phyloP scores from a whole-genome alignment of 2,113 vertebrate genomes.

The Probosciger aterrimus region DNA sequence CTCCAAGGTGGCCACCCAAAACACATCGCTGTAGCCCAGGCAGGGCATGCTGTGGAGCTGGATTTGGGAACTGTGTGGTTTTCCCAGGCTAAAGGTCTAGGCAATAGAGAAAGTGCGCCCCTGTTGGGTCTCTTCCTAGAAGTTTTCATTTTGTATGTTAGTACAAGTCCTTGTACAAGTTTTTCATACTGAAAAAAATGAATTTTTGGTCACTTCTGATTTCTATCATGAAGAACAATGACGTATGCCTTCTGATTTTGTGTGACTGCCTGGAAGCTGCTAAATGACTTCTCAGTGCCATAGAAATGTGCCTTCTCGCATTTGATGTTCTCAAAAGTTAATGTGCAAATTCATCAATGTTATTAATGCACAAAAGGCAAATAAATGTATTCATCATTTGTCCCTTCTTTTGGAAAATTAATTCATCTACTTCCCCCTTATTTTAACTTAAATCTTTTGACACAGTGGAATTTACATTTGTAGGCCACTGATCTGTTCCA shows the following conservation, averaged over 20 bases:
- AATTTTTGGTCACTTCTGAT: neutral
- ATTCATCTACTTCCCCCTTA: neutral
- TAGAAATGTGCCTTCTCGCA: neutral
- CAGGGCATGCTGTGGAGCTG: neutral
- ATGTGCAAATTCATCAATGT: neutral
- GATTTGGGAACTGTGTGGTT: neutral
- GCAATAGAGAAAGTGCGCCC: neutral
- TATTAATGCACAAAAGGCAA: neutral
- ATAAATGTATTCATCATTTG: neutral
- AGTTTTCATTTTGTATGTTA: neutral
- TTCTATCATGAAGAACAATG: neutral
- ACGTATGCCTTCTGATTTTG: neutral
- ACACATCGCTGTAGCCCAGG: neutral
- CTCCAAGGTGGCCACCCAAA: neutral
- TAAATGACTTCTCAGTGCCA: neutral
- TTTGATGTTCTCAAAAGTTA: neutral
- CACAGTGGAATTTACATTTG: neutral
- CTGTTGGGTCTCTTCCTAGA: neutral
- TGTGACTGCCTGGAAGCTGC: neutral
- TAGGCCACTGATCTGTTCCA: neutral
- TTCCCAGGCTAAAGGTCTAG: neutral
- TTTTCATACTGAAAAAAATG: neutral
- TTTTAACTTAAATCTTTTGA: neutral
- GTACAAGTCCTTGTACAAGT: neutral
- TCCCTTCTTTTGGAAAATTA: neutral